These are phyloP conservation scores for Rhabdomys pumilio DNA, from an alignment of 2,797 vertebrate species.

Conservation along the genomic window DNA sequence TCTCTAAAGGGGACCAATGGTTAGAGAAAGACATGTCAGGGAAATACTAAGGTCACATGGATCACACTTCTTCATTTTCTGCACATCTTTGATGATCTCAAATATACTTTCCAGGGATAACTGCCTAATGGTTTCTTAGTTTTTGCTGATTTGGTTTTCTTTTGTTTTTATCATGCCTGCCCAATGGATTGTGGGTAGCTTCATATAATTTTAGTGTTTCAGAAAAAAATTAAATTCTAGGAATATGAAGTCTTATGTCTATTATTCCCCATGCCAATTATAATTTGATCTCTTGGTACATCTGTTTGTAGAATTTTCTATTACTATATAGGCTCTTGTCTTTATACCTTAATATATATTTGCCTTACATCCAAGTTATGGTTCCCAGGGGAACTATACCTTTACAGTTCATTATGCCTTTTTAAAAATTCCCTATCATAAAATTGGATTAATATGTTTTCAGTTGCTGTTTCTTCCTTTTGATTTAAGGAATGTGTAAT, in stretches of 20 bases:
- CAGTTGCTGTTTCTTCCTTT: slow-evolving; percentile 69
- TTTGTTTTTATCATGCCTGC: neutral
- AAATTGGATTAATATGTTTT: slow-evolving; percentile 80
- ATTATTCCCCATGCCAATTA: slow-evolving; percentile 71
- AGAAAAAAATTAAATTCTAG: slow-evolving; percentile 77
- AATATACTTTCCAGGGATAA: neutral
- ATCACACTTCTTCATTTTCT: neutral
- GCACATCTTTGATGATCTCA: neutral
- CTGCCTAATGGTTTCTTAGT: slow-evolving; percentile 3
- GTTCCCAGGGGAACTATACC: slow-evolving; percentile 74
- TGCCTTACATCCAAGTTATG: slow-evolving; percentile 77
- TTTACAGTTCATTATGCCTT: slow-evolving; percentile 73
- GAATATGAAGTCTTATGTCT: slow-evolving; percentile 71
- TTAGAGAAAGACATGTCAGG: neutral
- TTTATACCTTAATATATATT: slow-evolving; percentile 84
- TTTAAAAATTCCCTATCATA: slow-evolving; percentile 80
- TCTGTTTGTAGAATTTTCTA: slow-evolving; percentile 76
- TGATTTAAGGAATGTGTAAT: slow-evolving; percentile 77
- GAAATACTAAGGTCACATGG: neutral
- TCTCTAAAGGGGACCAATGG: neutral
- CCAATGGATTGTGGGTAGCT: neutral
- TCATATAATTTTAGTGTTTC: slow-evolving; percentile 63
- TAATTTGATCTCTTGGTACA: slow-evolving; percentile 78
- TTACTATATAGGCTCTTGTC: slow-evolving; percentile 78
- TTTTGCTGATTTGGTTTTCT: neutral